Base-by-base conservation (phyloP, 2,113 vertebrate species). In the Pteronura brasiliensis region DNA sequence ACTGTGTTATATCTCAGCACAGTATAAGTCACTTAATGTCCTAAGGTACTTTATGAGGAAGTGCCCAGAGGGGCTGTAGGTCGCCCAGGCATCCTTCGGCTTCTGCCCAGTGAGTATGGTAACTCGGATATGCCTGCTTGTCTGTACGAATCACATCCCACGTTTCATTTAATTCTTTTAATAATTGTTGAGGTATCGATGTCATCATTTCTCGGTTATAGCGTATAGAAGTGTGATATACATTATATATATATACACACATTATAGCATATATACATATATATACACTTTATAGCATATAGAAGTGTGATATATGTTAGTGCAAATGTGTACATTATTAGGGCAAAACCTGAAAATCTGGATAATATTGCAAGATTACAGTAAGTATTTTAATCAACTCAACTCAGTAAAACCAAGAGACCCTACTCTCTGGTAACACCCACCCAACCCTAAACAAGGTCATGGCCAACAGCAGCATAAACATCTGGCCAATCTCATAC, bases 371-470 rank as follows among this genome's bases (percentile, higher is more conserved):
- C 6, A 79, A 92, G 36, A 65, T 74, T 71, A 12, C 34, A 72
- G 4, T 39, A 76, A 65, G 20, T 8, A 25, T 20, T 72, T 44
- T n/a, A 77, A 74, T 59, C 52, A 59, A 27, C 34, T 92, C 67
- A 77, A 3, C 81, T 74, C 36, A 36, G 14, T 23, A 11, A n/a
- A n/a, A 61, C 57, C 18, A 2, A 71, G 21, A 44, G 12, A 44
- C 3, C n/a, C 59, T 44, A 76, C 31, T 57, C 12, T 47, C 20
- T 1, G 10, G 31, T 49, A 81, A 44, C 13, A 81, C 18, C 71
- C 93, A 77, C 25, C 67, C 29, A 36, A 31, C 23, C 84, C 52
- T 81, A 49, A 82, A 39, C 25, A 92, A 90, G 49, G 65, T 34
- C 79, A 15, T 8, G 63, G 31, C 59, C 94, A 79, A 47, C 0